A percentile compares a stretch with the other conserved stretches of the same genome.
These are phyloP conservation scores for Mamestra configurata DNA, from an alignment of 1,140 invertebrate species.

Conservation along the genomic window DNA sequence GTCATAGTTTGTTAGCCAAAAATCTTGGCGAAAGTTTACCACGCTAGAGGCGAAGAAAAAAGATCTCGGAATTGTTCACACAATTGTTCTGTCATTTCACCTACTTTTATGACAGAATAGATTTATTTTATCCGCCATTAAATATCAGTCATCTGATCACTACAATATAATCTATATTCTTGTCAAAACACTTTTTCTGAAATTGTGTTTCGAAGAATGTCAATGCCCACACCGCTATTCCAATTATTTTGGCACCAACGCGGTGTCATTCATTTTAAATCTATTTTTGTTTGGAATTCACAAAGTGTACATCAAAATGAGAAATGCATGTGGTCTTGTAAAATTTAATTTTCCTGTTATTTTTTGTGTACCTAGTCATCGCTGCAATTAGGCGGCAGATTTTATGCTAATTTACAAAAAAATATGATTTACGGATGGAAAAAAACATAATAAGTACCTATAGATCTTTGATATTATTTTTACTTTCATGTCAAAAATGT, in stretches of 20 bases:
- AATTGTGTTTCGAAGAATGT: slow-evolving; percentile 66
- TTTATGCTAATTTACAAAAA: slow-evolving; percentile 4
- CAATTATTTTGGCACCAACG: slow-evolving; percentile 82
- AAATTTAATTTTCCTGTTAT: slow-evolving; percentile 39
- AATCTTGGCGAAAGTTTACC: slow-evolving; percentile 23
- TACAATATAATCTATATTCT: slow-evolving; percentile 17
- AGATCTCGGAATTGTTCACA: neutral
- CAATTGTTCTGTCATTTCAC: slow-evolving; percentile 15
- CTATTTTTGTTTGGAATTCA: slow-evolving; percentile 79
- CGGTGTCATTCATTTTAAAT: slow-evolving; percentile 80
- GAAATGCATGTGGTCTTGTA: slow-evolving; percentile 67
- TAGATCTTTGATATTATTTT: neutral
- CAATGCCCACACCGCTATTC: slow-evolving; percentile 80
- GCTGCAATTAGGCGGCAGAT: slow-evolving; percentile 5
- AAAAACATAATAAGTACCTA: neutral
- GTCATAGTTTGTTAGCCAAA: slow-evolving; percentile 16
- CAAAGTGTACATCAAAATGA: slow-evolving; percentile 67
- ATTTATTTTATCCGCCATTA: slow-evolving; percentile 17
- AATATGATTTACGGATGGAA: neutral
- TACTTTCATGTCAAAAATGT: neutral
- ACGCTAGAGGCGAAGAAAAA: neutral
- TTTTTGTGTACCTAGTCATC: slow-evolving; percentile 19
- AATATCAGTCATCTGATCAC: slow-evolving; percentile 15
- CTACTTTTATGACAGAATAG: neutral
- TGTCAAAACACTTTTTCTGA: slow-evolving; percentile 29